These are phyloP conservation scores for Drymodes brunneopygia DNA, from an alignment of 2,113 vertebrate species.

Conservation along the genomic window DNA sequence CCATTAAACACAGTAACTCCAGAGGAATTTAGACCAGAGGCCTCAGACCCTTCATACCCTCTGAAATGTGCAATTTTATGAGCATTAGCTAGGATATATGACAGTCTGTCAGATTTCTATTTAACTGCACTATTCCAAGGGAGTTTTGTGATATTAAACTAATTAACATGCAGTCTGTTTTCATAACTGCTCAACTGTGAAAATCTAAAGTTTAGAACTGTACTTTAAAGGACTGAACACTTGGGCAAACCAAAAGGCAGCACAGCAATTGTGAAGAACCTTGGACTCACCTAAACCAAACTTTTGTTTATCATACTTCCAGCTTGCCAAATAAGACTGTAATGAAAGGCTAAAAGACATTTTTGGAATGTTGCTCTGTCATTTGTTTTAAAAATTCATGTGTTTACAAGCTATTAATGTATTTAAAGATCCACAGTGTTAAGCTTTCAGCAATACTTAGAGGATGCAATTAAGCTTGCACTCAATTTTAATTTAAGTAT, in stretches of 20 bases:
- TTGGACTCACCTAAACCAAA: background rate
- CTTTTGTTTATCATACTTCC: background rate
- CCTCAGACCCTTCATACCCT: background rate
- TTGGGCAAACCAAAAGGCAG: background rate
- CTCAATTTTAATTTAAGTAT: background rate
- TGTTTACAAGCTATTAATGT: background rate
- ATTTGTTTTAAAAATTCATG: constrained; percentile 2
- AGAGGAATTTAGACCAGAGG: background rate
- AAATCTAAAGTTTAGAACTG: background rate
- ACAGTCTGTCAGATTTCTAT: background rate
- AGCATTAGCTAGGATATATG: background rate
- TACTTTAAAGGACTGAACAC: background rate
- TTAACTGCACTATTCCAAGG: background rate
- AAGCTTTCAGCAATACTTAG: background rate
- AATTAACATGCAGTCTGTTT: background rate
- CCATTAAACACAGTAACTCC: background rate
- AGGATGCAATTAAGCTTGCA: background rate
- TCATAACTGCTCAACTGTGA: background rate
- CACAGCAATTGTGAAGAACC: background rate
- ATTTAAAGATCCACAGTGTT: background rate
- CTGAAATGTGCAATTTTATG: background rate
- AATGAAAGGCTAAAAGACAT: background rate
- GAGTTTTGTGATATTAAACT: background rate
- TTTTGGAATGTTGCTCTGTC: background rate
- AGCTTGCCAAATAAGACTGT: background rate